Conservation (phyloP, 2,797 vertebrate species). For the Leucoraja ocellata region DNA sequence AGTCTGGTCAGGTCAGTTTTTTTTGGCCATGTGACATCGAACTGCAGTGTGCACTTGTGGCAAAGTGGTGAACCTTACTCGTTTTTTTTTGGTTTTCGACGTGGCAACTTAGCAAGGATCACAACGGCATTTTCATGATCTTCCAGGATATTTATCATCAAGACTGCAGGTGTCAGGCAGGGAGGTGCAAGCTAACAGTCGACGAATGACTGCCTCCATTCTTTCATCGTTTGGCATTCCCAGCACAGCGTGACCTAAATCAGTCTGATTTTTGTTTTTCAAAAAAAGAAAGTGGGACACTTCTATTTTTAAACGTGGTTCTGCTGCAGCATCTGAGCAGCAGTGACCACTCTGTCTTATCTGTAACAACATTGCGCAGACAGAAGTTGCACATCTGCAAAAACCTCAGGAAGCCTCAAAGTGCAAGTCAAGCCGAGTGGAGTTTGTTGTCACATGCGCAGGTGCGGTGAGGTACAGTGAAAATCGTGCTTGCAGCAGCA, state of each 20-base stretch:
- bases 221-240: constrained; percentile 20
- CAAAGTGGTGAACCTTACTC: not conserved
- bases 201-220: not conserved
- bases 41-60: not conserved
- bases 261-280: constrained; percentile 5
- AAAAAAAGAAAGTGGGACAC: not conserved
- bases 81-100: not conserved
- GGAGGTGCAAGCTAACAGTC: not conserved
- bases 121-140: not conserved
- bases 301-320: constrained; percentile 10
- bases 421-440: too few relatives aligned
- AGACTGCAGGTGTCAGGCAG: not conserved
- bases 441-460: too few relatives aligned
- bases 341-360: not conserved
- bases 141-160: not conserved
- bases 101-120: not conserved
- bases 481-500: too few relatives aligned
- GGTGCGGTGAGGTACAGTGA: too few relatives aligned
- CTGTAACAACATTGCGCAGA: not conserved
- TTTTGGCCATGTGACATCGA: too few relatives aligned
- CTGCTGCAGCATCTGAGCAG: not conserved
- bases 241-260: constrained; percentile 10
- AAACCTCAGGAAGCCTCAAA: not conserved
- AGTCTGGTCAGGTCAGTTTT: not conserved
- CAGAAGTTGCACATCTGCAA: not conserved